phyloP scores from a whole-genome alignment of 2,888 invertebrate species.

The Ormyrus thymus region DNA sequence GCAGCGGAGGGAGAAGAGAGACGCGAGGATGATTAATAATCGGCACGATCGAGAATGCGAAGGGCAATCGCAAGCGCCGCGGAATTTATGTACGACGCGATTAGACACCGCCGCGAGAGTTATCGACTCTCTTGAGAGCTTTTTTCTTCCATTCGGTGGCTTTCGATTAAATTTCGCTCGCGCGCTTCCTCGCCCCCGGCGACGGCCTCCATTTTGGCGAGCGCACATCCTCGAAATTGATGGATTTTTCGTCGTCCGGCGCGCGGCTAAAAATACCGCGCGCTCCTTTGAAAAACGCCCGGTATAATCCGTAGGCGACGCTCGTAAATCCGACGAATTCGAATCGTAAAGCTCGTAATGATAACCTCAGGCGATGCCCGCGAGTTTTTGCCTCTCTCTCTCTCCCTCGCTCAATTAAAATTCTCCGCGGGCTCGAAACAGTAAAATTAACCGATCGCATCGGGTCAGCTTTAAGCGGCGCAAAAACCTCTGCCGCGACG shows the following conservation, averaged over 20 bases:
- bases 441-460: slow-evolving; percentile 43
- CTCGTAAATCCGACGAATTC: slow-evolving; percentile 18
- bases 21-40: slow-evolving; percentile 51
- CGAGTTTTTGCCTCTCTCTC: not conserved
- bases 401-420: slow-evolving; percentile 34
- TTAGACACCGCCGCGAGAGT: slow-evolving; percentile 38
- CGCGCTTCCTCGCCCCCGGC: not conserved
- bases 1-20: not conserved
- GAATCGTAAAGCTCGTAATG: slow-evolving; percentile 29
- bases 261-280: too few species aligned
- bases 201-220: too few species aligned
- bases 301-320: not conserved
- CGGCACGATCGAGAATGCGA: slow-evolving; percentile 51
- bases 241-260: too few species aligned
- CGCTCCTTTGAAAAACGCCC: not conserved
- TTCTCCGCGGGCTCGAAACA: slow-evolving; percentile 18
- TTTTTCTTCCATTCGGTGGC: not conserved
- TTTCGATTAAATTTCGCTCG: not conserved
- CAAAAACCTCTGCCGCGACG: not conserved
- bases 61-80: slow-evolving; percentile 29
- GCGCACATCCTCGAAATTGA: too few species aligned
- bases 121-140: slow-evolving; percentile 13
- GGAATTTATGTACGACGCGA: slow-evolving; percentile 48
- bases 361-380: slow-evolving; percentile 19
- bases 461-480: slow-evolving; percentile 19